phyloP scores from a whole-genome alignment of 37 sponge, comb jelly and placozoan species.

The Halichondria panicea region DNA sequence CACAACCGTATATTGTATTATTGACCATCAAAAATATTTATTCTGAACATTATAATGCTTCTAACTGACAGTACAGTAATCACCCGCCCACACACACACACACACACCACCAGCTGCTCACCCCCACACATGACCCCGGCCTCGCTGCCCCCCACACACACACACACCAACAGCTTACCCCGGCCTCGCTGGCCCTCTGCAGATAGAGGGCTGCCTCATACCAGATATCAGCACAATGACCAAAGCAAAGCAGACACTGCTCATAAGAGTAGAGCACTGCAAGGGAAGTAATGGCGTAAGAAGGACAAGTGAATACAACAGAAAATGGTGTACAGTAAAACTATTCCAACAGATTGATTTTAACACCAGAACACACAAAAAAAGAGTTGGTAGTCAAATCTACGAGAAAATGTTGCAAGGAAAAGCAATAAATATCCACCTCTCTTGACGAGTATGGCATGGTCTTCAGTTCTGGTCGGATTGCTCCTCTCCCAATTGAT shows the following conservation, averaged over 20 bases:
- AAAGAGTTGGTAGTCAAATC: not conserved
- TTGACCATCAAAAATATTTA: too few relatives aligned
- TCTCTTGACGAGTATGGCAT: conserved; percentile 71
- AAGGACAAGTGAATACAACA: not conserved
- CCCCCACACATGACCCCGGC: too few relatives aligned
- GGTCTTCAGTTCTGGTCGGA: conserved; percentile 83
- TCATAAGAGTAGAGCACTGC: conserved; percentile 87
- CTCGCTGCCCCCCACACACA: too few relatives aligned
- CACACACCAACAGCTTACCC: too few relatives aligned
- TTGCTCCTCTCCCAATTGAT: conserved; percentile 95
- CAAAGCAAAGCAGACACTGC: conserved; percentile 89
- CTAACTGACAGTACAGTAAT: too few relatives aligned
- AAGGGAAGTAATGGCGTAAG: not conserved
- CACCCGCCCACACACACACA: too few relatives aligned
- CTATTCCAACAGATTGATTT: not conserved
- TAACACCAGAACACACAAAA: too few relatives aligned
- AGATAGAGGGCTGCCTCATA: conserved; percentile 89
- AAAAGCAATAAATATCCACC: conserved; percentile 43
- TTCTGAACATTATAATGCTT: too few relatives aligned
- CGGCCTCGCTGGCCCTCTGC: conserved; percentile 67
- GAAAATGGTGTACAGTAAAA: too few relatives aligned
- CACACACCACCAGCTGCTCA: too few relatives aligned
- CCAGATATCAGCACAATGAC: conserved; percentile 92
- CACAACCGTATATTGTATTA: too few relatives aligned
- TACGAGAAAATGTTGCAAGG: not conserved